These are phyloP conservation scores for Bujurquina vittata DNA, from an alignment of 2,113 vertebrate genomes.

Conservation along the genomic window DNA sequence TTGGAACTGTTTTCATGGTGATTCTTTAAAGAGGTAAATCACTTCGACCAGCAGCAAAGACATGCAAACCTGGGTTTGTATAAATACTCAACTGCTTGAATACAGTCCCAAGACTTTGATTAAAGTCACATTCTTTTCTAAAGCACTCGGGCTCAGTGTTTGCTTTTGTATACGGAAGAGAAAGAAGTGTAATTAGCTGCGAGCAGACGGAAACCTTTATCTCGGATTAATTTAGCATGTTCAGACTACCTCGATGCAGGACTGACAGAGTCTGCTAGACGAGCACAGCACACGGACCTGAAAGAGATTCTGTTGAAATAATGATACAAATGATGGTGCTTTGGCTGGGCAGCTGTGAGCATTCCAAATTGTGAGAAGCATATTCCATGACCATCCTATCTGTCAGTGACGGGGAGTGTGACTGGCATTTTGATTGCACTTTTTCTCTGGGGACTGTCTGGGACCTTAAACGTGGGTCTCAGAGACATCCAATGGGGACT, in stretches of 20 bases:
- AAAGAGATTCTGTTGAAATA: conserved; percentile 1
- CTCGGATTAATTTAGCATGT: conserved; percentile 2
- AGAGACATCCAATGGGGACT: neutral
- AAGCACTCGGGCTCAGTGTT: neutral
- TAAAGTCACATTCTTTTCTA: conserved; percentile 20
- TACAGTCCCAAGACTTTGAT: conserved; percentile 21
- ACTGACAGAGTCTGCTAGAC: neutral
- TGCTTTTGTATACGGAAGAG: conserved; percentile 17
- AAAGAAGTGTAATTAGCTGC: conserved; percentile 25
- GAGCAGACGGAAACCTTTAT: conserved; percentile 51
- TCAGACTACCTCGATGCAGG: neutral
- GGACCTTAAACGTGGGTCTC: conserved; percentile 32
- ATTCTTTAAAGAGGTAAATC: conserved; percentile 22
- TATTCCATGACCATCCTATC: conserved; percentile 29
- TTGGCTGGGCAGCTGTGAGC: neutral
- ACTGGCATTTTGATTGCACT: conserved; percentile 45
- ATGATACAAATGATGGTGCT: neutral
- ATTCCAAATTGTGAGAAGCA: conserved; percentile 14
- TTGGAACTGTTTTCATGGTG: conserved; percentile 4
- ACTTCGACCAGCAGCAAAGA: conserved; percentile 30
- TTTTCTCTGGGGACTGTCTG: conserved; percentile 15
- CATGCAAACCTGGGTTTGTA: neutral
- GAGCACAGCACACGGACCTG: neutral
- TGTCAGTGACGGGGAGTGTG: conserved; percentile 20
- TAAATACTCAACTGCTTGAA: conserved; percentile 21